These are phyloP conservation scores for Oceanodroma tethys DNA, from an alignment of 2,113 vertebrate genomes.

Conservation along the genomic window DNA sequence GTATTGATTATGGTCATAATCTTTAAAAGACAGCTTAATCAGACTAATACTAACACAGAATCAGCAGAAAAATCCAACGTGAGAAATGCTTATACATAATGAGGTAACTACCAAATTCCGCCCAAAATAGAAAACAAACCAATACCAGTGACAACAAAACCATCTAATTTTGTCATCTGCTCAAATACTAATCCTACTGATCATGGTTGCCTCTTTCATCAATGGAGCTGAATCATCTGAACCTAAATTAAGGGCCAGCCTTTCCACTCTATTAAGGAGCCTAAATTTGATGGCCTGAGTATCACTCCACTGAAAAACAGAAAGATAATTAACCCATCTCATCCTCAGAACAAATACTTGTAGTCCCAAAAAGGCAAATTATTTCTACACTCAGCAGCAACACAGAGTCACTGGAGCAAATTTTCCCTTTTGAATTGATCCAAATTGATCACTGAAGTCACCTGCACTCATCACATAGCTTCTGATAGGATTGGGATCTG, in stretches of 20 bases:
- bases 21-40: background rate
- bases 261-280: background rate
- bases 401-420: background rate
- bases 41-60: background rate
- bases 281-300: background rate
- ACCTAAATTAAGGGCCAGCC: background rate
- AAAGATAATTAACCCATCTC: background rate
- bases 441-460: background rate
- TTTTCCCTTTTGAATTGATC: background rate
- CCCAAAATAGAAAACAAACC: background rate
- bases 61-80: background rate
- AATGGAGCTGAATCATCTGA: background rate
- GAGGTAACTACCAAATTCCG: background rate
- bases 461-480: background rate
- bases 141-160: background rate
- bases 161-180: background rate
- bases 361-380: background rate
- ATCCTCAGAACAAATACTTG: background rate
- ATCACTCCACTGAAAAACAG: background rate
- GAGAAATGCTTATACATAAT: background rate
- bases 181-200: background rate
- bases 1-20: background rate
- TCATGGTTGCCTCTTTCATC: background rate
- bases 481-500: background rate
- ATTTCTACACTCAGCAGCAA: background rate